Conservation (phyloP, 2,113 vertebrate species). For the Cisticola juncidis region DNA sequence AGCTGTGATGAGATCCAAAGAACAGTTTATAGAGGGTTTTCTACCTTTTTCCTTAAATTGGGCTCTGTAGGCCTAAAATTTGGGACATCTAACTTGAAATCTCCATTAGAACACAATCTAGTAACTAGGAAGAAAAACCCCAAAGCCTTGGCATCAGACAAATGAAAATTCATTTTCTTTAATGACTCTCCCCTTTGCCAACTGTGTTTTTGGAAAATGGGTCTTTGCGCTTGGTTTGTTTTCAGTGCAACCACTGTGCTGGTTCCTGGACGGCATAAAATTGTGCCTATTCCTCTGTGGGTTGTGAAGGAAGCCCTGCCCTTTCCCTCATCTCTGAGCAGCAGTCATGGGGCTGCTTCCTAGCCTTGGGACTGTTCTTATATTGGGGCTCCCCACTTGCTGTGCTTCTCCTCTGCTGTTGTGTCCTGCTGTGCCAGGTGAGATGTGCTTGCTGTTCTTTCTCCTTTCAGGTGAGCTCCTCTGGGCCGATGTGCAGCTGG, state of each 20-base stretch:
- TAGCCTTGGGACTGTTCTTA: not conserved
- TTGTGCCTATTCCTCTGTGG: not conserved
- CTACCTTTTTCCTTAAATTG: not conserved
- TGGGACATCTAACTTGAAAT: not conserved
- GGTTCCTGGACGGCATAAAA: not conserved
- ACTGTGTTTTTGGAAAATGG: not conserved
- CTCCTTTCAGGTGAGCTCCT: not conserved
- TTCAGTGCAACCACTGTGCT: fast-evolving
- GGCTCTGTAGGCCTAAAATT: not conserved
- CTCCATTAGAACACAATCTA: not conserved
- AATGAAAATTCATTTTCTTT: not conserved
- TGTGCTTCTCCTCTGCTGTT: not conserved
- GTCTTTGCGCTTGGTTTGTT: not conserved
- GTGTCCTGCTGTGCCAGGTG: not conserved
- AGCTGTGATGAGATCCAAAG: not conserved
- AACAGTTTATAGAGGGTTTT: not conserved
- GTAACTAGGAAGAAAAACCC: not conserved
- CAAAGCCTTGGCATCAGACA: not conserved
- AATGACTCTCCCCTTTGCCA: not conserved
- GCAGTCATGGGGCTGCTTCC: not conserved
- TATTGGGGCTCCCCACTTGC: fast-evolving
- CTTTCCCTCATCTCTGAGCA: not conserved
- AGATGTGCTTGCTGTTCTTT: not conserved
- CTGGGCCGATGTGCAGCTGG: not conserved
- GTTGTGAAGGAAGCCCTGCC: not conserved